A percentile compares a stretch with the other conserved stretches of the same genome.
These are phyloP conservation scores for Stigmatopora argus DNA, from an alignment of 2,113 vertebrate species.

Conservation along the genomic window DNA sequence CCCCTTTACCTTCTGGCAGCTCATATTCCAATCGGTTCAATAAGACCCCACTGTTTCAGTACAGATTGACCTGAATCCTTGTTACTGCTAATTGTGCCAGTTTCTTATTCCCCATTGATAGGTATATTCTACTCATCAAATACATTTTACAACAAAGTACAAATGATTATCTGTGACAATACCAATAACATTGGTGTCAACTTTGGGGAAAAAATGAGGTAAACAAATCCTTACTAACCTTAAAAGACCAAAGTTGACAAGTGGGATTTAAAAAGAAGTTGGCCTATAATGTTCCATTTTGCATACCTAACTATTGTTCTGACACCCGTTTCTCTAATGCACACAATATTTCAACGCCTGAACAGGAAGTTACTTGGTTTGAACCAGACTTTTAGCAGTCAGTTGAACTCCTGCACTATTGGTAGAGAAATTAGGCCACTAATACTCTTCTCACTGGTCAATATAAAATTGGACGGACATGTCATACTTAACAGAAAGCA, in stretches of 20 bases:
- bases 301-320: no score
- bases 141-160: no score
- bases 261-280: no score
- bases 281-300: no score
- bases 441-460: neutral
- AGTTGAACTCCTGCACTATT: neutral
- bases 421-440: neutral
- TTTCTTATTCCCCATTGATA: neutral
- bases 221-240: no score
- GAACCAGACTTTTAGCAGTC: neutral
- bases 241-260: no score
- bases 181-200: no score
- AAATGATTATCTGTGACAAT: no score
- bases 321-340: neutral
- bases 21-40: slow-evolving; percentile 1
- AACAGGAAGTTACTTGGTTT: neutral
- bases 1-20: neutral
- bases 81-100: neutral
- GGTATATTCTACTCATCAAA: no score
- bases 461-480: neutral
- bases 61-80: neutral
- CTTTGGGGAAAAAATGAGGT: no score
- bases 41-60: neutral
- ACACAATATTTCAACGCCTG: neutral
- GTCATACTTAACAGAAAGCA: neutral